Base-by-base conservation (phyloP, 2,888 invertebrate genomes). In the Axea sp. region DNA sequence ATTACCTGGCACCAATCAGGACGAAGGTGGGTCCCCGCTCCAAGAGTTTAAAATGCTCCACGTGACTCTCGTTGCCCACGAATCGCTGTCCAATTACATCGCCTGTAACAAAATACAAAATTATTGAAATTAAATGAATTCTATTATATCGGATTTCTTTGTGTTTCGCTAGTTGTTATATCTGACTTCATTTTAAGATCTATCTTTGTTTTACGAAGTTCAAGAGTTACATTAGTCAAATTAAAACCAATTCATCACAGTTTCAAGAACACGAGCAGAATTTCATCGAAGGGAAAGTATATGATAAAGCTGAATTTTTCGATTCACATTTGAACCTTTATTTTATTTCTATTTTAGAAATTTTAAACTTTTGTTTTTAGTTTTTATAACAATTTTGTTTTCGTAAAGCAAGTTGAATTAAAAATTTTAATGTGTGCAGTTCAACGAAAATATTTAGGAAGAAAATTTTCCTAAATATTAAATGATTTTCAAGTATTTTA, bases 11-110 rank as follows among this genome's bases (percentile, higher is more conserved):
- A 81, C 97, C 97, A 81, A 97, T 92, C 84, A 97, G 91, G 83
- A 97, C 91, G 71, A 94, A 94, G 86, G 93, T 93, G 82, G 95
- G 93, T 88, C 96, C 94, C 88, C 93, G 93, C 88, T 95, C 94
- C 88, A 97, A 91, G 84, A 97, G 91, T 87, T 95, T 94, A 90
- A 97, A 97, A 89, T 95, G 93, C 88, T 97, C 95, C 81, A 92
- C 91, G 84, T 92, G 92, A 78, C 94, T 93, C 82, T 91, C 90
- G 88, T 96, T 96, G 81, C 96, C 96, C 83, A 91, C 90, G 88
- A 95, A 94, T 86, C 92, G 91, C 81, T 93, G 92, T 80, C 92
- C 91, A 85, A 91, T 90, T 88, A 93, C 92, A 87, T 93, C 93
- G 87, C 92, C 92, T 92, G 91, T 81, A 91, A 91, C 85, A 90